Base-by-base conservation (phyloP, 2,797 vertebrate genomes). In the Anabacerthia variegaticeps region DNA sequence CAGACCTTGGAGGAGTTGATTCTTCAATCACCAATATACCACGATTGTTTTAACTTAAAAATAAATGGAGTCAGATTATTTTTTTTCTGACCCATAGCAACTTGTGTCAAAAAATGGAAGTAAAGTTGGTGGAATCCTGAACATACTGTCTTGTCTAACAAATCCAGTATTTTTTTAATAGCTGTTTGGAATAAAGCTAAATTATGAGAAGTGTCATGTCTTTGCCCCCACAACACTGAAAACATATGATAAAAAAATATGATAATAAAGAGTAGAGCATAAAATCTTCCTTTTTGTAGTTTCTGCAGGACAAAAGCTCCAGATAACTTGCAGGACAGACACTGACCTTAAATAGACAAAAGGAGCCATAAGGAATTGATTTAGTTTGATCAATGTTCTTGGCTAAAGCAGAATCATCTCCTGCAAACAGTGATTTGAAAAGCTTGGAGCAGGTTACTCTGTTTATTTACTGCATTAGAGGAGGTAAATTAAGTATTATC, bases 321-420 rank as follows among this genome's bases (percentile, higher is more conserved):
- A 65, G 72, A 72, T 83, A 83, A 43, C 63, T 91, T 76, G 59
- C 58, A 88, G 71, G 78, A 87, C 46, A 69, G 90, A 67, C 20
- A 34, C 23, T 93, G 83, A 73, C 74, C 51, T 74, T 90, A 58
- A 80, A 82, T 46, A 95, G 51, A 71, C 54, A 67, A 54, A 85
- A 78, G 22, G 28, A 92, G 56, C 22, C 87, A 52, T 92, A 84
- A 88, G 92, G 84, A 96, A 82, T 74, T 19, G 79, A 92, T 93
- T 95, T 88, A 77, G 14, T 92, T 84, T 32, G 82, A 91, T 91
- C 76, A 58, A 7, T 63, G 55, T 88, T 91, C 67, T 73, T 90
- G 79, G 51, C 90, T 94, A 61, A 78, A 85, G 55, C 74, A 92
- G 68, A 91, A 76, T 72, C 9, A 13, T 89, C 62, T 88, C 49